These are phyloP conservation scores for Microctenopoma steveboyesi DNA, from an alignment of 2,797 vertebrate genomes.

Conservation along the genomic window DNA sequence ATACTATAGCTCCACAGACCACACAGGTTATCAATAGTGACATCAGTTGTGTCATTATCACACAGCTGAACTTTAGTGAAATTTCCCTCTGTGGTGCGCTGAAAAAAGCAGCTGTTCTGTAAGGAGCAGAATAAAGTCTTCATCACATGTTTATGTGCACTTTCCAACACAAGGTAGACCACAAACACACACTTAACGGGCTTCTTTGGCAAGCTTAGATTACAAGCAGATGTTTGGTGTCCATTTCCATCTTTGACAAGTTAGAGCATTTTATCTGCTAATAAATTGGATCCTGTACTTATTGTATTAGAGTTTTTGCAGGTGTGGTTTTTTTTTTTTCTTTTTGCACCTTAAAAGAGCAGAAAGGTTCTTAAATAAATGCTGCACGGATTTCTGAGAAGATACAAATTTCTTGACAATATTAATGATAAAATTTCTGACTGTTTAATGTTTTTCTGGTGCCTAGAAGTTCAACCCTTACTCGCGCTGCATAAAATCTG, in stretches of 20 bases:
- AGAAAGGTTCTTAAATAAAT: slow-evolving; percentile 52
- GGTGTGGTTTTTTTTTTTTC: background rate
- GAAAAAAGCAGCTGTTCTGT: background rate
- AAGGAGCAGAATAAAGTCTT: background rate
- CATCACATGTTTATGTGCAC: background rate
- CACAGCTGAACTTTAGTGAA: slow-evolving; percentile 6
- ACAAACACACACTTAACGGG: background rate
- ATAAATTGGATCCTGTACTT: background rate
- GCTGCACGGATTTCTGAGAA: slow-evolving; percentile 60
- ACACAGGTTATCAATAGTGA: slow-evolving; percentile 1
- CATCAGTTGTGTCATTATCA: slow-evolving; percentile 21
- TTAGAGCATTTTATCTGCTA: background rate
- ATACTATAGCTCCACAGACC: slow-evolving; percentile 4
- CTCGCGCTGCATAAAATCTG: slow-evolving; percentile 61
- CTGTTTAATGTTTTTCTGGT: slow-evolving; percentile 66
- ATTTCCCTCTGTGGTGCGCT: background rate
- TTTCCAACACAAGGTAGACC: background rate
- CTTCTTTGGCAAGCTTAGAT: background rate
- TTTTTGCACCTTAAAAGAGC: slow-evolving; percentile 38
- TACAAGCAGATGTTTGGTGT: slow-evolving; percentile 9
- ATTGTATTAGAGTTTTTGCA: background rate
- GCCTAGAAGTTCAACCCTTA: slow-evolving; percentile 75
- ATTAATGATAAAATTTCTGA: slow-evolving; percentile 61
- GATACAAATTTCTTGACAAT: slow-evolving; percentile 65
- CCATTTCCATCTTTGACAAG: slow-evolving; percentile 17